Percentiles rank a stretch among this genome's conserved stretches.
Conservation (phyloP, 2,888 invertebrate species). For the Lycophotia porphyrea region DNA sequence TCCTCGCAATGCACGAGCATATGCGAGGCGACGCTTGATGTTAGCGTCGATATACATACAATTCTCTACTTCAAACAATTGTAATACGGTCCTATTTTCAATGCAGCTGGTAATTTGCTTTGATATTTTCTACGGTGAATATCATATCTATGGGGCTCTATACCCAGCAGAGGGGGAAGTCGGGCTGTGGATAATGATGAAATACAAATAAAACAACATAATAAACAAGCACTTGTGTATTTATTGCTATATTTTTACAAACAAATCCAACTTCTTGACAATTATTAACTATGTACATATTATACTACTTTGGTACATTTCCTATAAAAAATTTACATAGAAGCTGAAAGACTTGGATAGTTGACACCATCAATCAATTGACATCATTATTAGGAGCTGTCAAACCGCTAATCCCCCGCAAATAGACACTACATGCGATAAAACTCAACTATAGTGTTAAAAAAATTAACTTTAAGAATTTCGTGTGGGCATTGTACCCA, state of each 20-base stretch:
- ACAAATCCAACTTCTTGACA: slow-evolving; percentile 1
- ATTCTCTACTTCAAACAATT: too few species aligned
- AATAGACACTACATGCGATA: too few species aligned
- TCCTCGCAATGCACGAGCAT: too few species aligned
- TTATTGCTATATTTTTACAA: slow-evolving; percentile 33
- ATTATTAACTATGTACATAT: neutral
- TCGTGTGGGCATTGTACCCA: too few species aligned
- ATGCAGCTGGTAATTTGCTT: too few species aligned
- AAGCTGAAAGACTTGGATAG: neutral
- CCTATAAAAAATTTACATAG: neutral
- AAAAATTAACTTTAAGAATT: too few species aligned
- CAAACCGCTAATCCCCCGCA: neutral
- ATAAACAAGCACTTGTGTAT: slow-evolving; percentile 33
- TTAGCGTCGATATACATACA: too few species aligned
- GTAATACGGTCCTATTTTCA: too few species aligned
- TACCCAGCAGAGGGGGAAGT: neutral
- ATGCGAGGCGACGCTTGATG: too few species aligned
- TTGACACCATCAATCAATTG: neutral
- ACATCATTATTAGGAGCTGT: neutral
- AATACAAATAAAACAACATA: slow-evolving; percentile 32
- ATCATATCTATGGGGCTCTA: neutral
- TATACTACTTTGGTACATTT: slow-evolving; percentile 21
- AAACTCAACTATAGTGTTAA: too few species aligned
- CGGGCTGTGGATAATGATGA: neutral
- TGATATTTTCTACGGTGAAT: neutral